A percentile compares a stretch with the other conserved stretches of the same genome.
phyloP scores from a whole-genome alignment of 2,113 vertebrate genomes.

The Paedocypris sp. region DNA sequence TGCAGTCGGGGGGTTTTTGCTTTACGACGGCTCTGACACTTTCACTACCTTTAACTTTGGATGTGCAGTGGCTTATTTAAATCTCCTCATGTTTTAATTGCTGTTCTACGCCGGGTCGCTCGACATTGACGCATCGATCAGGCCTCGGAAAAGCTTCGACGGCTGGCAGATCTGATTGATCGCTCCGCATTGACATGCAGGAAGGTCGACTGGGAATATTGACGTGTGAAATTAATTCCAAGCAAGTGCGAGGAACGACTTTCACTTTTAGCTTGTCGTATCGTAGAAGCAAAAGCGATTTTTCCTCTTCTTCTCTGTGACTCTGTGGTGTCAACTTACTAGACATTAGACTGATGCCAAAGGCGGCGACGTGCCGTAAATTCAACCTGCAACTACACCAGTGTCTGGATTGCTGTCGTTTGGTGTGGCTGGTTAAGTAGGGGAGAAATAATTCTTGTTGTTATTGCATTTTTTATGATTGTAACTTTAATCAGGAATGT shows the following conservation, averaged over 20 bases:
- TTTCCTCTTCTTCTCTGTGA: background rate
- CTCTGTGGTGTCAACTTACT: no score
- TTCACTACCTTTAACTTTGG: background rate
- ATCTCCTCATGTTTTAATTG: constrained; percentile 28
- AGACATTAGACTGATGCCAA: no score
- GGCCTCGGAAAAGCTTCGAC: constrained; percentile 29
- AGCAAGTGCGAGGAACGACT: constrained; percentile 19
- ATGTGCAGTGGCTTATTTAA: background rate
- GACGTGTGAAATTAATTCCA: constrained; percentile 30
- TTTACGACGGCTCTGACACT: no score
- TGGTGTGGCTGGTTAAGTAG: no score
- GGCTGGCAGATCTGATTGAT: constrained; percentile 33
- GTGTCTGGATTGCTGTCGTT: no score
- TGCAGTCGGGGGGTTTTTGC: no score
- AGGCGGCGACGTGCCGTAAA: background rate
- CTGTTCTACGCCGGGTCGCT: constrained; percentile 11
- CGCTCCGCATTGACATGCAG: constrained; percentile 25
- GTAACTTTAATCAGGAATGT: no score
- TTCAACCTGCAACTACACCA: no score
- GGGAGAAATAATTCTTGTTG: no score
- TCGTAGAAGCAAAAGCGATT: background rate
- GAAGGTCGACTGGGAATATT: constrained; percentile 19
- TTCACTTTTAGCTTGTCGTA: constrained; percentile 9
- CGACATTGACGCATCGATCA: constrained; percentile 33
- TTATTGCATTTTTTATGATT: no score